Evolutionary conservation across 1,140 invertebrate species (phyloP).

Genomic region (Myzus persicae): DNA sequence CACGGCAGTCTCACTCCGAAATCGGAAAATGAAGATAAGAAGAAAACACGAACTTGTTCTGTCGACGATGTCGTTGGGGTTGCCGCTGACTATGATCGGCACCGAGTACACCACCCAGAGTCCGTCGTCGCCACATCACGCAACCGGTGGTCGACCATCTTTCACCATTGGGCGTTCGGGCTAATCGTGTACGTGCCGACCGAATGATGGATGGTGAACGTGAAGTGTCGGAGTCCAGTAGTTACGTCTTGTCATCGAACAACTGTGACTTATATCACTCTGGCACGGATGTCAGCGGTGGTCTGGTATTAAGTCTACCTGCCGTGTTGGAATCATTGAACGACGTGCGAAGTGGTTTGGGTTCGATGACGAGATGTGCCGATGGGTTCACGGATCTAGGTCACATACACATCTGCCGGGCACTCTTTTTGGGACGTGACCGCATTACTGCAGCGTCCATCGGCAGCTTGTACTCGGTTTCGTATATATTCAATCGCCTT

Average conservation of each 20-base stretch:
- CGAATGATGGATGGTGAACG: neutral
- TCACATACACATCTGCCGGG: neutral
- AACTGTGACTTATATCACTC: neutral
- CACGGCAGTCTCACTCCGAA: neutral
- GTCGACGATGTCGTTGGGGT: neutral
- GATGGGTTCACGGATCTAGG: neutral
- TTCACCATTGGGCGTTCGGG: too few species aligned
- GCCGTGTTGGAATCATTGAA: neutral
- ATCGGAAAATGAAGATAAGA: neutral
- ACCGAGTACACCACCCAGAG: neutral
- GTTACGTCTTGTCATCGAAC: neutral
- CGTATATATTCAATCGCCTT: too few species aligned
- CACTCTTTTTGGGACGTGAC: neutral
- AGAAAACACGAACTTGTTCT: neutral
- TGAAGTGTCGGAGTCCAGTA: neutral
- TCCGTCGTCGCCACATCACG: too few species aligned
- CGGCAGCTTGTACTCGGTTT: too few species aligned
- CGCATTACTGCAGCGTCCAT: neutral
- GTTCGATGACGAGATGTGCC: neutral
- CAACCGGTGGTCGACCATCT: neutral
- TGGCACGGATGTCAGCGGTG: neutral
- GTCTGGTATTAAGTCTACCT: neutral
- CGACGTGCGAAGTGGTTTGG: neutral
- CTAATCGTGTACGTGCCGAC: too few species aligned
- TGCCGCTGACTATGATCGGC: neutral